Evolutionary conservation across 2,797 vertebrate genomes (phyloP), one percentile per base, ranked within the genome.

Genomic region (Ptychadena robeensis): DNA sequence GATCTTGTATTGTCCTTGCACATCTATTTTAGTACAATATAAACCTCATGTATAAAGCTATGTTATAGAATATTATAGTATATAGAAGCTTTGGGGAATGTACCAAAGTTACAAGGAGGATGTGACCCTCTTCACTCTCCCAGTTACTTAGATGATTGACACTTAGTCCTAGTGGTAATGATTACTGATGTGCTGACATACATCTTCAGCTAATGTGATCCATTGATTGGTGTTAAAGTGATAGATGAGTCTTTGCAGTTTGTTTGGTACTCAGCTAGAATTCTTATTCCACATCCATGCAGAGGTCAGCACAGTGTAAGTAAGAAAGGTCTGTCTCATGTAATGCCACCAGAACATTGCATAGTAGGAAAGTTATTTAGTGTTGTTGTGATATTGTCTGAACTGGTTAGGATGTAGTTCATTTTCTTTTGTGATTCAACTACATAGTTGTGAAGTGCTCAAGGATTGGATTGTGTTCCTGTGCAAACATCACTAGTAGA

Each of bases 111-210:
- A 2, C 3, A 4, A 7, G 15, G 27, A 15, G 18, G 27, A 30
- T 9, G 5, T 67, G 32, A 4, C 31, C 25, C 2, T 34, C 35
- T 1, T 14, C 37, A 22, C 44, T 53, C 44, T 53, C 22, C 6
- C 22, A 53, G 18, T 18, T 53, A 38, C 37, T 5, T 38, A 18
- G 15, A 53, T 53, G 44, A 53, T 22, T 53, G 44, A 6, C 44
- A 53, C 18, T 53, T 7, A 22, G 15, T 18, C 22, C 18, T 53
- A 53, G 18, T 4, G 44, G 44, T n/a, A 37, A 32, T 35, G 34
- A 73, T 4, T 25, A 30, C 57, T 30, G 25, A 30, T 79, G 40
- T 79, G 76, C 65, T 79, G 76, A 79, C 64, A 10, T 77, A 61
- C 37, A 68, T 79, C 31, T 79, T 37, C 76, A 35, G 31, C 14